These are phyloP conservation scores for Cryptosula pallasiana DNA, from an alignment of 2,888 invertebrate species.

Conservation along the genomic window DNA sequence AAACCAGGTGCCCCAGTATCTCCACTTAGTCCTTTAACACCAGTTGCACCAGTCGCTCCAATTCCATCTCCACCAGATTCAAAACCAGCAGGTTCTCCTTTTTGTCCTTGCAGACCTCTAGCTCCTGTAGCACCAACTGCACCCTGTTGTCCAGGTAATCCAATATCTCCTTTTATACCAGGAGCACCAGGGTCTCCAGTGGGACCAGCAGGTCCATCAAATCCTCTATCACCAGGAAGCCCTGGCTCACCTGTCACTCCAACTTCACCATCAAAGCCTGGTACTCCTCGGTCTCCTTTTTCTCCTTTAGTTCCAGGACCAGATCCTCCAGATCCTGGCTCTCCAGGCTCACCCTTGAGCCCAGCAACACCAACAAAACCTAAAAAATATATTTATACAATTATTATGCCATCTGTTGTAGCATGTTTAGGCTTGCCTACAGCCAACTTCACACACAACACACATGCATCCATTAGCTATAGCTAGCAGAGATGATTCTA, in stretches of 20 bases:
- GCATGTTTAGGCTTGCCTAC: too few relatives aligned
- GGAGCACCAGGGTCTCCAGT: not conserved
- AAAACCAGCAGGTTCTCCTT: conserved; percentile 20
- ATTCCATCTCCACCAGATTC: conserved; percentile 8
- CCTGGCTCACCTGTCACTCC: conserved; percentile 17
- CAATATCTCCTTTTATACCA: conserved; percentile 23
- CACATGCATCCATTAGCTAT: too few relatives aligned
- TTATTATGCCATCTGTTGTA: too few relatives aligned
- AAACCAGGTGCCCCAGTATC: not conserved
- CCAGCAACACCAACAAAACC: not conserved
- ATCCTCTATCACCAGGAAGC: conserved; percentile 16
- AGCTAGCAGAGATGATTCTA: too few relatives aligned
- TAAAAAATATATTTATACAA: not conserved
- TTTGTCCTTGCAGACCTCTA: not conserved
- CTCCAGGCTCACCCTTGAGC: conserved; percentile 15
- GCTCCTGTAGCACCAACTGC: not conserved
- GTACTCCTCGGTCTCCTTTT: not conserved
- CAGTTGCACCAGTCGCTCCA: conserved; percentile 26
- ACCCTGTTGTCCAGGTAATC: not conserved
- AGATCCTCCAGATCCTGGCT: not conserved
- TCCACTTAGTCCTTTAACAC: conserved; percentile 8
- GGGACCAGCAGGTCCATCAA: conserved; percentile 16
- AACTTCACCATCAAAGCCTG: not conserved
- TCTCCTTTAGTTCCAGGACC: conserved; percentile 9
- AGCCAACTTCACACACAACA: too few relatives aligned